Conservation (phyloP, 2,888 invertebrate species). For the Ommatoiulus sabulosus region DNA sequence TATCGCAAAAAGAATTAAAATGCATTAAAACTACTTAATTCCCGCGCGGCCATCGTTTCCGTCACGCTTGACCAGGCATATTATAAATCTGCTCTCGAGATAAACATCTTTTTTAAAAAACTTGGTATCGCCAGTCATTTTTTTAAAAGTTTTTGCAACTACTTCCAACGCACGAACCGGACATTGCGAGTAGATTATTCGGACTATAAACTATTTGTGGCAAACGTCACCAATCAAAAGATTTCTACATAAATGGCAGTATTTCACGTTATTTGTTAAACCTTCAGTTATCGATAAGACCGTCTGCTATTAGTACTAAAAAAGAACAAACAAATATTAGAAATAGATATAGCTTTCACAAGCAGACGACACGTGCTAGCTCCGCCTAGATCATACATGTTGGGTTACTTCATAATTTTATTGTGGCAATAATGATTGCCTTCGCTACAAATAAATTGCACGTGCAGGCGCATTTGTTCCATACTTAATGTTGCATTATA, state of each 20-base stretch:
- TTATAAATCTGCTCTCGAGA: conserved; percentile 9
- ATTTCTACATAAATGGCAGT: neutral
- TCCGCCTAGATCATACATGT: too few relatives aligned
- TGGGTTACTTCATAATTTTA: too few relatives aligned
- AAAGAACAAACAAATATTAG: too few relatives aligned
- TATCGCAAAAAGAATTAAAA: conserved; percentile 5
- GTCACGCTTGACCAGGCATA: neutral
- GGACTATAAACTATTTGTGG: neutral
- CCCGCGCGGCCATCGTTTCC: neutral
- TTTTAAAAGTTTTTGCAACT: neutral
- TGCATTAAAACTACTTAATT: conserved; percentile 39
- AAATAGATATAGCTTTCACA: too few relatives aligned
- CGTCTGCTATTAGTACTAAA: too few relatives aligned
- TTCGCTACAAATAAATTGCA: too few relatives aligned
- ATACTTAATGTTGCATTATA: too few relatives aligned
- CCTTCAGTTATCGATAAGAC: too few relatives aligned
- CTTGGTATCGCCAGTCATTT: neutral
- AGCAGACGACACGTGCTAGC: too few relatives aligned
- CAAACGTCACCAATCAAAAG: neutral
- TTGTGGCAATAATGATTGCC: too few relatives aligned
- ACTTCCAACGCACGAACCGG: neutral
- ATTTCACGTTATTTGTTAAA: too few relatives aligned
- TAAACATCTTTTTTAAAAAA: neutral
- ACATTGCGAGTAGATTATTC: neutral
- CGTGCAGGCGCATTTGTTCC: too few relatives aligned